phyloP scores from a whole-genome alignment of 2,888 invertebrate species.

The Taenaris catops region DNA sequence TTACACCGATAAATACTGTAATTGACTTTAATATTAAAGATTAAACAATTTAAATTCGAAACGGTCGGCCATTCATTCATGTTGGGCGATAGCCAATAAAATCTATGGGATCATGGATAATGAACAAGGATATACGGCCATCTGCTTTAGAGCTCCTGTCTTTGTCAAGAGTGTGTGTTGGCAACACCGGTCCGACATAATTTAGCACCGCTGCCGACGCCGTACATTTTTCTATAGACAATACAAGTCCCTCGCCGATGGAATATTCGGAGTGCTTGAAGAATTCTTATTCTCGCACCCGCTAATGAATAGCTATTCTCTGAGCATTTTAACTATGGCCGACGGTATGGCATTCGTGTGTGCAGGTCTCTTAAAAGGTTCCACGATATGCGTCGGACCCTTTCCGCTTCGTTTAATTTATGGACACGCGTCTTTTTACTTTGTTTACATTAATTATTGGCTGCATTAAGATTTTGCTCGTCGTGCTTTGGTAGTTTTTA shows the following conservation, averaged over 20 bases:
- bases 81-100: conserved; percentile 41
- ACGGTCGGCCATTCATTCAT: conserved; percentile 34
- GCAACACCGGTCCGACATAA: conserved; percentile 54
- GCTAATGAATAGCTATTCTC: conserved; percentile 80
- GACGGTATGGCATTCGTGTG: conserved; percentile 74
- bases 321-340: conserved; percentile 77
- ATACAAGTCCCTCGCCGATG: conserved; percentile 65
- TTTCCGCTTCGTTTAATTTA: conserved; percentile 76
- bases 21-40: conserved; percentile 24
- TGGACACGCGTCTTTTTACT: conserved; percentile 56
- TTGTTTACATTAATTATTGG: conserved; percentile 70
- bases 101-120: conserved; percentile 49
- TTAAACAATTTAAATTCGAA: conserved; percentile 28
- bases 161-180: conserved; percentile 40
- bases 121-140: conserved; percentile 52
- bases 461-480: conserved; percentile 57
- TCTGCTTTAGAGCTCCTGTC: conserved; percentile 34
- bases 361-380: conserved; percentile 77
- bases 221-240: conserved; percentile 75
- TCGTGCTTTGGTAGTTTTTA: too few relatives aligned
- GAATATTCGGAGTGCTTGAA: conserved; percentile 73
- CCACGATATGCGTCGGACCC: conserved; percentile 69
- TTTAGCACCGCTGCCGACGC: conserved; percentile 59
- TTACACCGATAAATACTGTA: conserved; percentile 17
- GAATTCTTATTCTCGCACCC: conserved; percentile 79